Evolutionary conservation across 2,888 invertebrate genomes (phyloP), one percentile per base, ranked within the genome.

Genomic region (Chalcis sispes): DNA sequence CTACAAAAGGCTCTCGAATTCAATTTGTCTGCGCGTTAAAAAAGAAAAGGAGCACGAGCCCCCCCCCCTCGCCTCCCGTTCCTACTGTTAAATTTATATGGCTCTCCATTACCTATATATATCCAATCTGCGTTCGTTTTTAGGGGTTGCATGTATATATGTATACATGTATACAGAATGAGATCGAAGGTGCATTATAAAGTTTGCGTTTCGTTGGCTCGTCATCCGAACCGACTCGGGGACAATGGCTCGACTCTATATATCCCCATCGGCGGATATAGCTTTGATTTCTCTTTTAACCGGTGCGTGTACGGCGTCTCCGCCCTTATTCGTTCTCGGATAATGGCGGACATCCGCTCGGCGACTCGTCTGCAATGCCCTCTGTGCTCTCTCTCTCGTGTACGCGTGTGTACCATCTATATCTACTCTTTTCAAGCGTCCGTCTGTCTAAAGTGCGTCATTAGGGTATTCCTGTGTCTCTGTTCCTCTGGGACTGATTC

Each of bases 11-110:
- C 15, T 42, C 15, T 42, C 42, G 13, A 15, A 42, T 42, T 50
- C 64, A 64, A 64, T 64, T 64, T 64, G 64, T 64, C 64, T 29
- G 13, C n/a, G 29, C 10, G 10, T n/a, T n/a, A n/a, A n/a, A n/a
- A n/a, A n/a, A n/a, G n/a, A n/a, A n/a, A n/a, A n/a, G n/a, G n/a
- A n/a, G n/a, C n/a, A 10, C n/a, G 48, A 50, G 29, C 27, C 13
- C 50, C 32, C 50, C n/a, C n/a, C n/a, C n/a, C n/a, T n/a, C n/a
- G n/a, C n/a, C n/a, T n/a, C n/a, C n/a, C n/a, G n/a, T n/a, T n/a
- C n/a, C n/a, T n/a, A n/a, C n/a, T n/a, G n/a, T n/a, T n/a, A n/a
- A n/a, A n/a, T n/a, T n/a, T n/a, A n/a, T n/a, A n/a, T n/a, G n/a
- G n/a, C n/a, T n/a, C n/a, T n/a, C n/a, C n/a, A n/a, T n/a, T n/a